phyloP scores from a whole-genome alignment of 2,888 invertebrate species.

The Drosophila limbata region DNA sequence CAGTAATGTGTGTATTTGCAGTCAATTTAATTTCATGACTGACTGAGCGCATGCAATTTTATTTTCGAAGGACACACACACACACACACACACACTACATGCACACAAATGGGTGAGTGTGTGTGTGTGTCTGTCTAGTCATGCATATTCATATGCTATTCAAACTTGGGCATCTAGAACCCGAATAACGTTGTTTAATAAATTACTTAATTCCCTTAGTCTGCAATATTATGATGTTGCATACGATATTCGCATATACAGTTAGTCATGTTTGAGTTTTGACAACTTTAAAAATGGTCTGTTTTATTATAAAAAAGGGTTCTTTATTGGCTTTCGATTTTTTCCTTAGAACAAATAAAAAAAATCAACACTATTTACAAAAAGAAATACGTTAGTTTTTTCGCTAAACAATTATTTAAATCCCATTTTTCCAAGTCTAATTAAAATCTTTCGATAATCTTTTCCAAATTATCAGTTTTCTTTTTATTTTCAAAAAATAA shows the following conservation, averaged over 20 bases:
- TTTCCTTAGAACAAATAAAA: too few species aligned
- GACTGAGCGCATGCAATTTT: conserved; percentile 81
- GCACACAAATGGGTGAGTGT: conserved; percentile 16
- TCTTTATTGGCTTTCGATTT: neutral
- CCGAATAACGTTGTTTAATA: conserved; percentile 68
- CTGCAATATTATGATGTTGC: neutral
- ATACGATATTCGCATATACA: neutral
- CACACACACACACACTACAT: conserved; percentile 21
- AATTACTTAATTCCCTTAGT: conserved; percentile 65
- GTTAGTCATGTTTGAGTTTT: neutral
- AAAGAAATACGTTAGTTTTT: too few species aligned
- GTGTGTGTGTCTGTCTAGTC: conserved; percentile 39
- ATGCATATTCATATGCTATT: conserved; percentile 61
- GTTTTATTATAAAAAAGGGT: too few species aligned
- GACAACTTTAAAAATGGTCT: neutral
- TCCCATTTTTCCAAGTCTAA: neutral
- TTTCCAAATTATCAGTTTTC: neutral
- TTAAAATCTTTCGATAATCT: neutral
- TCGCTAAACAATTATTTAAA: neutral
- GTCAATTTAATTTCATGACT: conserved; percentile 84
- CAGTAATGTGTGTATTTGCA: conserved; percentile 74
- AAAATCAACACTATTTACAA: too few species aligned
- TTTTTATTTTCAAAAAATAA: neutral
- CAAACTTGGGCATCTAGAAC: conserved; percentile 43
- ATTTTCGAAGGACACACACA: conserved; percentile 72